phyloP scores from a whole-genome alignment of 2,888 invertebrate species.

The Campoplex capitator region DNA sequence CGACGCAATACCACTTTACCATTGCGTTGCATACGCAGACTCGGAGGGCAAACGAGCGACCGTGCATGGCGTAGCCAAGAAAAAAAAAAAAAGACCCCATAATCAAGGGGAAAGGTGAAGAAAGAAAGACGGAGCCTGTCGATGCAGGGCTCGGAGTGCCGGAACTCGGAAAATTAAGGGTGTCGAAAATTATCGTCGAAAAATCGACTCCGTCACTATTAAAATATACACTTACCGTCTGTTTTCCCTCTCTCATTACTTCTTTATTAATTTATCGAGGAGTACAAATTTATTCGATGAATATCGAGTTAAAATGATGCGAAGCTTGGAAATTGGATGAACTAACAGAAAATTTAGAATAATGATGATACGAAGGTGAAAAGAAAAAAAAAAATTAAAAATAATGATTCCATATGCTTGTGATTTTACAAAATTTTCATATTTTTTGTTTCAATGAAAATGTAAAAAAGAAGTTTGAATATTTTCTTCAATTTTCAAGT shows the following conservation, averaged over 20 bases:
- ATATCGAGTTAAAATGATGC: background rate
- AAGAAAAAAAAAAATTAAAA: background rate
- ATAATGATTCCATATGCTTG: too few relatives aligned
- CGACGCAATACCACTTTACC: conserved; percentile 55
- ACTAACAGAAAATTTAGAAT: background rate
- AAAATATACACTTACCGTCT: background rate
- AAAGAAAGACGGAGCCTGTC: conserved; percentile 58
- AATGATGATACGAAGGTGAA: background rate
- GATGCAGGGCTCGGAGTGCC: conserved; percentile 32
- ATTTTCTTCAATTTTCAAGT: too few relatives aligned
- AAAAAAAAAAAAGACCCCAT: conserved; percentile 32
- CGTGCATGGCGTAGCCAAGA: background rate
- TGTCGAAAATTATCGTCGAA: background rate
- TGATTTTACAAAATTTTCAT: too few relatives aligned
- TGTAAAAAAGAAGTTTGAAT: too few relatives aligned
- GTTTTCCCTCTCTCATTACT: background rate
- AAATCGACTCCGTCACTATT: background rate
- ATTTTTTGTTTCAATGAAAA: too few relatives aligned
- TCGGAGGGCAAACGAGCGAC: background rate
- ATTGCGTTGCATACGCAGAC: conserved; percentile 20
- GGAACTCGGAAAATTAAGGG: conserved; percentile 41
- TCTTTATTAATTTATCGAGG: background rate
- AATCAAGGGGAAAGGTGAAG: conserved; percentile 58
- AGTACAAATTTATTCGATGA: background rate
- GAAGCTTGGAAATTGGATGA: background rate